These are phyloP conservation scores for Abrostola triplasia DNA, from an alignment of 2,888 invertebrate species.

Conservation along the genomic window DNA sequence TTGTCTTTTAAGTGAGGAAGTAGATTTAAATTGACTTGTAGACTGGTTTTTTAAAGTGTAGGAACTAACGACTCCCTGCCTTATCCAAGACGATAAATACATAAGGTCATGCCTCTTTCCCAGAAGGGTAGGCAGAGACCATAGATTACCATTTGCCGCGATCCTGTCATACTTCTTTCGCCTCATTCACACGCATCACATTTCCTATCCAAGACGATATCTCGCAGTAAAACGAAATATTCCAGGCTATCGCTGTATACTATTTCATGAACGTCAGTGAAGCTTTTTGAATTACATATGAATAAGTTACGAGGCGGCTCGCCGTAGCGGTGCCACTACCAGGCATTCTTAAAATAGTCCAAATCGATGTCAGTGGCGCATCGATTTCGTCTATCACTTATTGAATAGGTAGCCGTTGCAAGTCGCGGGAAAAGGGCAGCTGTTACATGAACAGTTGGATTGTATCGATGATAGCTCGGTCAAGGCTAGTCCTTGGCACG, in stretches of 20 bases:
- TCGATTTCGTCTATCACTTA: slow-evolving; percentile 36
- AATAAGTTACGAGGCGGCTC: neutral
- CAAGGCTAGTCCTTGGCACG: neutral
- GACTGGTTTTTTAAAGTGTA: no score
- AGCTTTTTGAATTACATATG: neutral
- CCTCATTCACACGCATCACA: no score
- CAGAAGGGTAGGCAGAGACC: no score
- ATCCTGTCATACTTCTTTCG: no score
- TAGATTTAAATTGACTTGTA: neutral
- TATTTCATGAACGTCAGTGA: no score
- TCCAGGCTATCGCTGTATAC: no score
- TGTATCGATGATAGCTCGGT: neutral
- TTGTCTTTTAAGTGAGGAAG: neutral
- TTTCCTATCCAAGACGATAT: no score
- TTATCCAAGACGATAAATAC: no score
- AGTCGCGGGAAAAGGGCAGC: slow-evolving; percentile 17
- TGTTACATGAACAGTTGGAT: slow-evolving; percentile 12
- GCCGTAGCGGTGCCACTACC: neutral
- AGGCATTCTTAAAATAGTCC: slow-evolving; percentile 42
- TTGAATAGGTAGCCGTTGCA: slow-evolving; percentile 28
- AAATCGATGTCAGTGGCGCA: slow-evolving; percentile 7
- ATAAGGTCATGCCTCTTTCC: no score
- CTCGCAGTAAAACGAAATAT: no score
- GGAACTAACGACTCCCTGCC: no score
- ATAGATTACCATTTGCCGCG: no score